These are phyloP conservation scores for Parotia lawesii DNA, from an alignment of 2,113 vertebrate species.

Conservation along the genomic window DNA sequence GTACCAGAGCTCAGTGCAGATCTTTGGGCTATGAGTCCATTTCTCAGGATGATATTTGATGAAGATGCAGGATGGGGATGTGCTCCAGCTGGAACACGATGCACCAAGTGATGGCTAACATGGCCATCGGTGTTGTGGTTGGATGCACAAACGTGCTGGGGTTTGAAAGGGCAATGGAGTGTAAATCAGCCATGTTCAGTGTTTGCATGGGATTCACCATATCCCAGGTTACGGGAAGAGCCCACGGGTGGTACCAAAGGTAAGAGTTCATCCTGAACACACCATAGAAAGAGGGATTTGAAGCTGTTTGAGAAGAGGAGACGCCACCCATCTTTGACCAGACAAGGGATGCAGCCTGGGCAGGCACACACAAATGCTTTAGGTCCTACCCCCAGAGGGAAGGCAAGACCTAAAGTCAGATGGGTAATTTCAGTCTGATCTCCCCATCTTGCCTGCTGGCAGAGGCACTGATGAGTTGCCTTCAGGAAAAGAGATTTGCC, in stretches of 20 bases:
- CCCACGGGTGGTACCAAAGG: neutral
- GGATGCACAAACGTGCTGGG: fast-evolving
- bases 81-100: neutral
- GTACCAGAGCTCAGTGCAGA: neutral
- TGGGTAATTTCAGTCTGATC: neutral
- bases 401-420: neutral
- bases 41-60: neutral
- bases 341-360: neutral
- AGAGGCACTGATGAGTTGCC: neutral
- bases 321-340: neutral
- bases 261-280: neutral
- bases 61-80: neutral
- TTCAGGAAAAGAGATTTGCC: neutral
- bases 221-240: neutral
- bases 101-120: neutral
- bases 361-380: neutral
- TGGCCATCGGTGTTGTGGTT: fast-evolving
- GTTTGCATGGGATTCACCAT: neutral
- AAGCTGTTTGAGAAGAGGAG: neutral
- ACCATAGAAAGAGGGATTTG: neutral
- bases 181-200: neutral
- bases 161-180: neutral
- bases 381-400: neutral
- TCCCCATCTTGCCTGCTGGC: neutral
- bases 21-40: neutral